Base-by-base conservation (phyloP, 2,888 invertebrate species). In the Protophormia terraenovae region DNA sequence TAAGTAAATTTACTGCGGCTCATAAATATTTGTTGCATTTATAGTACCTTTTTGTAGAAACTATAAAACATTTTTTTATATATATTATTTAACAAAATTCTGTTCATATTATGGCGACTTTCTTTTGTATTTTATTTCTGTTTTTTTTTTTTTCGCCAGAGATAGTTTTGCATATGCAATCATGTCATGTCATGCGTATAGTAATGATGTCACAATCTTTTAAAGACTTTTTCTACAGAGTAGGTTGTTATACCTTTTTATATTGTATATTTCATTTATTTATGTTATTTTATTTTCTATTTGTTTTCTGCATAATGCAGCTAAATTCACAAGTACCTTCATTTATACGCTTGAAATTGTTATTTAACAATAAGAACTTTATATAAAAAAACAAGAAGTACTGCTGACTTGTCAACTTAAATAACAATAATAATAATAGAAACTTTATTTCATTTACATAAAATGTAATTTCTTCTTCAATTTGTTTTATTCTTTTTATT, bases 401-500 rank as follows among this genome's bases (percentile, higher is more conserved):
- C n/a, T n/a, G n/a, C 47, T 50, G 71, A 47, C 71, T 80, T 77
- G 58, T 19, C 55, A 81, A 47, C 73, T 67, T 53, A 50, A 67
- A 72, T 62, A 53, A 80, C 45, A 77, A 53, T 77, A 77, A 78
- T 50, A 76, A 22, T 53, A 67, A 10, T 10, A 8, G 12, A 10
- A 79, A 84, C 41, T 83, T 86, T 82, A 79, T 81, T 85, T 79
- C 60, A 85, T 86, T 86, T 85, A 55, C 76, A 87, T 86, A 83
- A 78, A 86, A 50, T 78, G 58, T 53, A 60, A 78, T 84, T 83
- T 69, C 53, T 79, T 69, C 53, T 79, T 77, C 38, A 60, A 78
- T 87, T 86, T 50, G 12, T 76, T 47, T 71, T 67, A 35, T 81
- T 83, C 38, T 32, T 41, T 50, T n/a, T n/a, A n/a, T n/a, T 41